Percentiles rank a stretch among this genome's conserved stretches.
Conservation (phyloP, 2,888 invertebrate genomes). For the Monopis laevigella region DNA sequence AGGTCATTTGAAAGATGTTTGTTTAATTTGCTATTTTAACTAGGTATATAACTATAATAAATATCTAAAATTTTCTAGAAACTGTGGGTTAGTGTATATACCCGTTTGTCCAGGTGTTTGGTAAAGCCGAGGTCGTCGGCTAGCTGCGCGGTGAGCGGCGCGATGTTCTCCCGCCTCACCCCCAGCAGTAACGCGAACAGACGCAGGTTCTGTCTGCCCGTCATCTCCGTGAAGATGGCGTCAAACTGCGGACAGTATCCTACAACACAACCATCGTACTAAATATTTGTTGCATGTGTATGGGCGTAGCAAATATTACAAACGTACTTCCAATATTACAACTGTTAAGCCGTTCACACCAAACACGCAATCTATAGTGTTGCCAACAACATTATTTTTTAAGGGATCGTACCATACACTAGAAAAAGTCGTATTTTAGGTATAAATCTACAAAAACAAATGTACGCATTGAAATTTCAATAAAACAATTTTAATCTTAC, state of each 20-base stretch:
- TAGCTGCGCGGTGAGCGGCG: constrained; percentile 39
- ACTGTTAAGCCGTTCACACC: too few species aligned
- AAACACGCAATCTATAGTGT: too few species aligned
- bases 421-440: too few species aligned
- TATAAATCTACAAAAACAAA: too few species aligned
- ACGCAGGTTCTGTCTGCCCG: constrained; percentile 73
- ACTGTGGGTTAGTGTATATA: constrained; percentile 21
- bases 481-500: too few species aligned
- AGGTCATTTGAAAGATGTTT: not conserved
- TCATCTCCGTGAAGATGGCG: constrained; percentile 74
- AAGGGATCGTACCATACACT: too few species aligned
- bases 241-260: constrained; percentile 84
- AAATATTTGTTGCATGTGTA: too few species aligned
- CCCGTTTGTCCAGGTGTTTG: constrained; percentile 69
- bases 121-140: constrained; percentile 68
- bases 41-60: not conserved
- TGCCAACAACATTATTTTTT: too few species aligned
- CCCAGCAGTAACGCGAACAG: constrained; percentile 74
- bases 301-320: too few species aligned
- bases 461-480: too few species aligned
- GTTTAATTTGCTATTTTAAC: not conserved
- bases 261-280: constrained; percentile 21
- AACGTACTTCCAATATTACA: too few species aligned
- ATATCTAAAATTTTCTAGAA: not conserved
- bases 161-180: constrained; percentile 41